Percentiles rank a stretch among this genome's conserved stretches.
Conservation (phyloP, 2,113 vertebrate genomes). For the Eulemur rufifrons region DNA sequence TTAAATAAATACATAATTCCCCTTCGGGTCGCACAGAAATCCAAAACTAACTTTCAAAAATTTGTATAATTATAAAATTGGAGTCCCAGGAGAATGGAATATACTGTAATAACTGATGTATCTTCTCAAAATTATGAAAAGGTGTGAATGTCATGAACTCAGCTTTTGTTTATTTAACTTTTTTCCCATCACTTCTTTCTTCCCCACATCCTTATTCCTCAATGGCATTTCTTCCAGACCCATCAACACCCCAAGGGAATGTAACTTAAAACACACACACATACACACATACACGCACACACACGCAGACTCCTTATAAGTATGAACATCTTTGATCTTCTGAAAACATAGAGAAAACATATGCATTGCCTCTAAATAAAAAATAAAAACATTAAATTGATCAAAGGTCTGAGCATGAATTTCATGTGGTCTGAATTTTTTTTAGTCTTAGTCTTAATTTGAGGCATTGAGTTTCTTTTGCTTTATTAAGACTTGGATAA, state of each 20-base stretch:
- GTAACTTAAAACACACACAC: not conserved
- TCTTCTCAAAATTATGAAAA: not conserved
- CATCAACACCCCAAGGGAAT: not conserved
- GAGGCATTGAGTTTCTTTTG: not conserved
- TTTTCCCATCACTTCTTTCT: not conserved
- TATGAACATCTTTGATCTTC: not conserved
- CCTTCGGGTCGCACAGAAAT: not conserved
- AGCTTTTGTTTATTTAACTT: not conserved
- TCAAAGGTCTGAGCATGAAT: not conserved
- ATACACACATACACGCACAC: not conserved
- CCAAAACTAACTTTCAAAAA: not conserved
- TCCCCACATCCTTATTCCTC: not conserved
- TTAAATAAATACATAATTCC: not conserved
- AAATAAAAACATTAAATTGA: not conserved
- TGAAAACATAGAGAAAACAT: not conserved
- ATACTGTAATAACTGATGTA: not conserved
- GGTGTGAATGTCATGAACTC: not conserved
- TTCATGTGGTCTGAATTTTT: not conserved
- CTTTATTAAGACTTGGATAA: not conserved
- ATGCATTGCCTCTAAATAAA: not conserved
- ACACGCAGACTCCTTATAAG: not conserved
- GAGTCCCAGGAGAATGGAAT: not conserved
- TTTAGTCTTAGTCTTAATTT: not conserved
- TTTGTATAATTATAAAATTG: not conserved
- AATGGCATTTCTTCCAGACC: not conserved